phyloP scores from a whole-genome alignment of 30 jellyfish, hydroid and myxozoan species.

The Chironex yamaguchii region DNA sequence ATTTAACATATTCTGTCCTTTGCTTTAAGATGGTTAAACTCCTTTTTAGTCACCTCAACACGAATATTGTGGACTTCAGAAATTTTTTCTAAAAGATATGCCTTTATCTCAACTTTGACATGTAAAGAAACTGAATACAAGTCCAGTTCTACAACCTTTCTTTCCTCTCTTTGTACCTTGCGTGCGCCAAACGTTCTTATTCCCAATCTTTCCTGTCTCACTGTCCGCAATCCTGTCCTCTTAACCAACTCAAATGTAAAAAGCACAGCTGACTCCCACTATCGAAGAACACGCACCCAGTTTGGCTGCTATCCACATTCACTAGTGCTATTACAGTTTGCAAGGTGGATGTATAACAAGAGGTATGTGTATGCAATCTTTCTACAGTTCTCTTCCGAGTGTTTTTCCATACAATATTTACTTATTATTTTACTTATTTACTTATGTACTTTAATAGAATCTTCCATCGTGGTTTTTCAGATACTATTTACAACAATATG shows the following conservation, averaged over 20 bases:
- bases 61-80: slow-evolving; percentile 1
- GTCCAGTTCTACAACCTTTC: slow-evolving; percentile 2
- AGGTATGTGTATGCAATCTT: background rate
- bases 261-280: slow-evolving; percentile 31
- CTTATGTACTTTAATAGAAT: too few relatives aligned
- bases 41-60: slow-evolving; percentile 3
- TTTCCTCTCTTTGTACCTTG: background rate
- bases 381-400: slow-evolving; percentile 6
- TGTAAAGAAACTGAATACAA: background rate
- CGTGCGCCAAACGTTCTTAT: slow-evolving; percentile 4
- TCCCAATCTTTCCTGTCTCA: slow-evolving; percentile 12
- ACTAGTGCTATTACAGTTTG: slow-evolving; percentile 24
- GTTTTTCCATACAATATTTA: background rate
- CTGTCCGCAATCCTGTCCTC: slow-evolving; percentile 1
- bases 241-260: slow-evolving; percentile 1
- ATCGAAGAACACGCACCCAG: slow-evolving; percentile 19
- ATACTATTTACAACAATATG: too few relatives aligned
- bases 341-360: background rate
- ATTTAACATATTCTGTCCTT: too few relatives aligned
- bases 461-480: too few relatives aligned
- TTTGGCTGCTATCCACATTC: background rate
- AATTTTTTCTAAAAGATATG: slow-evolving; percentile 6
- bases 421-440: background rate
- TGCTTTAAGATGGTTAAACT: slow-evolving; percentile 22
- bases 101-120: background rate